Base-by-base conservation (phyloP, 1,140 invertebrate genomes). In the Drosophila auraria region DNA sequence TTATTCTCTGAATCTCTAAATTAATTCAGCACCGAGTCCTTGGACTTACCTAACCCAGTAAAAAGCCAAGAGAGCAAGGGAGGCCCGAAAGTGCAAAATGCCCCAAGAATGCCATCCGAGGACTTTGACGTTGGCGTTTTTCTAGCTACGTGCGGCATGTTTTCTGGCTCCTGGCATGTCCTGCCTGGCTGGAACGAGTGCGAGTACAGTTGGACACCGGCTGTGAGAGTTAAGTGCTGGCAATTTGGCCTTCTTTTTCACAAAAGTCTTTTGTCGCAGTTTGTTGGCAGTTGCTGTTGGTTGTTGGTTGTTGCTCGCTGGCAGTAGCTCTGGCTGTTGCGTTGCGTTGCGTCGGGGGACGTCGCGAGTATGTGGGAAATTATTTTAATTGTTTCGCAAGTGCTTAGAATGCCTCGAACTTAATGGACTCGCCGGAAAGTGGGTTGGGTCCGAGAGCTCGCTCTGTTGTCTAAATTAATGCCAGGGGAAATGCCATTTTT, bases 351-450 rank as follows among this genome's bases (percentile, higher is more conserved):
- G 83, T 76, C 77, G 58, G 54, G 83, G 80, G 81, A 84, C 66
- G 51, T n/a, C 33, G 69, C 62, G 70, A 81, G 84, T 89, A 74
- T 87, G 84, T 87, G 84, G 84, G 65, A 89, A 87, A 87, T 87
- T 87, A 87, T 89, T 87, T 87, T 87, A 87, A 87, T 87, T 87
- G 84, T 87, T 87, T 87, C 57, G 84, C 86, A 87, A 87, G 84
- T 89, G 84, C 84, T 89, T 69, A 73, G 81, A 78, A 89, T 89
- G 78, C 84, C 84, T 69, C 77, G 64, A 80, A 78, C 81, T 75
- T 89, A 89, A 89, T 89, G 86, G 84, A 79, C 81, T 89, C 63
- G 66, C 77, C 72, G 74, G 64, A 53, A 53, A 42, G 60, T 45
- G 62, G 50, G 50, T 42, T 76, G 84, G 69, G 74, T 73, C 71